Base-by-base conservation (phyloP, 2,113 vertebrate species). In the Trichechus manatus region DNA sequence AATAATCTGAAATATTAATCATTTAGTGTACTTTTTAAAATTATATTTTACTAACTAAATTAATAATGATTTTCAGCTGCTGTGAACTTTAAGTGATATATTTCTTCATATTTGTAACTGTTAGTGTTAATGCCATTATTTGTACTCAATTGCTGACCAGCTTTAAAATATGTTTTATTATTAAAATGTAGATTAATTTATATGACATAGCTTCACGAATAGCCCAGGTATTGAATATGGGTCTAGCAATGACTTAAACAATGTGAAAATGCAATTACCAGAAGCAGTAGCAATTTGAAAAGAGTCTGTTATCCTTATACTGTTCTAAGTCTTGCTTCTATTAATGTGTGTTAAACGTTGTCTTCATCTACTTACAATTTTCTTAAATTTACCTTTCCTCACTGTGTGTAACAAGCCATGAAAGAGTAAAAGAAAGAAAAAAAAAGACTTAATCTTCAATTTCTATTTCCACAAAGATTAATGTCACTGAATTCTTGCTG, bases 131-230 rank as follows among this genome's bases (percentile, higher is more conserved):
- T 53, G 9, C 31, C 31, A 84, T 74, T 94, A 44, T 47, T 88
- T 70, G 0, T 19, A 56, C 0, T 75, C 1, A 56, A 44, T 36
- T 61, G 11, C 80, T 81, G 27, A 85, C 9, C 4, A 27, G 2
- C 1, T 56, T 85, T 63, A 84, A 39, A 19, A 96, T 36, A 64
- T 63, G 23, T 66, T 82, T 88, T 83, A n/a, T 88, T 61, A 63
- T 92, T 82, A 92, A 81, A 87, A 87, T 95, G 9, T 29, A 92
- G 1, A 2, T 87, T 50, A 87, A 75, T 17, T 82, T 92, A 59
- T 0, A 70, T 77, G 17, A 56, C 13, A 59, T 53, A 8, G 8
- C 1, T 31, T 94, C 27, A 36, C 33, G 7, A 81, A n/a, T 44
- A 93, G 6, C 3, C 4, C 1, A 81, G 19, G 3, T n/a, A 59